A percentile compares a stretch with the other conserved stretches of the same genome.
Evolutionary conservation across 2,888 invertebrate genomes (phyloP).

Genomic region (Chloroclystis v-ata): DNA sequence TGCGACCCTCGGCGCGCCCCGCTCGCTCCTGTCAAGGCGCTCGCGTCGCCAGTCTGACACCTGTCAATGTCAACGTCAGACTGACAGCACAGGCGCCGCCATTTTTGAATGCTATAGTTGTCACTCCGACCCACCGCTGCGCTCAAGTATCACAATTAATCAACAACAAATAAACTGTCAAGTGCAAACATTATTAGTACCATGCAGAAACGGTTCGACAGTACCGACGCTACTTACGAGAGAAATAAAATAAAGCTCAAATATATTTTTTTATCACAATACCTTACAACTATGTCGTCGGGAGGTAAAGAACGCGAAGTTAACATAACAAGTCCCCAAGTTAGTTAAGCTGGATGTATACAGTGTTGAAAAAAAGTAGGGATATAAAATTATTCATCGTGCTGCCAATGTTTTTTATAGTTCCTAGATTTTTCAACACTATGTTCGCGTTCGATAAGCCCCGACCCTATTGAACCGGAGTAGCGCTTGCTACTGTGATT

Average conservation of each 20-base stretch:
- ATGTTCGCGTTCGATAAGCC: slow-evolving; percentile 9
- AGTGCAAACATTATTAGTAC: slow-evolving; percentile 42
- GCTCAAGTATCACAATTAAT: slow-evolving; percentile 37
- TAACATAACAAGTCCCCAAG: no score
- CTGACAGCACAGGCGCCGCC: no score
- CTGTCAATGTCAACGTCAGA: not conserved
- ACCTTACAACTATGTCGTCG: slow-evolving; percentile 38
- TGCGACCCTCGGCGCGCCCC: not conserved
- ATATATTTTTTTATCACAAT: slow-evolving; percentile 49
- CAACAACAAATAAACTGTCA: slow-evolving; percentile 48
- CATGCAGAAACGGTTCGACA: slow-evolving; percentile 28
- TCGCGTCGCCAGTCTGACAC: not conserved
- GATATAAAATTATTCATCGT: no score
- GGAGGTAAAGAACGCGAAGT: slow-evolving; percentile 8
- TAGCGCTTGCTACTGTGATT: slow-evolving; percentile 24
- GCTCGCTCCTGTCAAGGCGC: not conserved
- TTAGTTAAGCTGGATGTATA: no score
- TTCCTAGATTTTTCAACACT: not conserved
- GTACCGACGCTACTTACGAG: slow-evolving; percentile 26
- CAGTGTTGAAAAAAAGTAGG: no score
- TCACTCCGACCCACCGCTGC: slow-evolving; percentile 27
- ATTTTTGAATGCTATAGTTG: not conserved
- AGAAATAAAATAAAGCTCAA: slow-evolving; percentile 43
- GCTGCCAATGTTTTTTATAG: no score
- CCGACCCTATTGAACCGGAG: slow-evolving; percentile 20